These are phyloP conservation scores for Itoplectis maculator DNA, from an alignment of 2,888 invertebrate species.

Conservation along the genomic window DNA sequence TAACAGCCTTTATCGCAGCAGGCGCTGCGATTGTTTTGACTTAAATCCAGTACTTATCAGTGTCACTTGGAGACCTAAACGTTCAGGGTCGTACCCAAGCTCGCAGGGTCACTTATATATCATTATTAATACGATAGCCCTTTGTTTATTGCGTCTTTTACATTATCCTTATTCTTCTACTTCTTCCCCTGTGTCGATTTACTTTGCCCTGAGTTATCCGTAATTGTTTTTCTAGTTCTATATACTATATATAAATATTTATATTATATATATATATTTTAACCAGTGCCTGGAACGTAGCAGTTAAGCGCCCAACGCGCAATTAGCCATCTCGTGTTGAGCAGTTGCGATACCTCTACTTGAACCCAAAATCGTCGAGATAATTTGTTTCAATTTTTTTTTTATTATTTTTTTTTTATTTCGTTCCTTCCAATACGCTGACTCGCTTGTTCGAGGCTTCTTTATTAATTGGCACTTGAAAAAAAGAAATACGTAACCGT, in stretches of 20 bases:
- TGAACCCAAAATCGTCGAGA: constrained; percentile 43
- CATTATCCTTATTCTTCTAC: constrained; percentile 2
- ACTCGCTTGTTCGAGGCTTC: constrained; percentile 76
- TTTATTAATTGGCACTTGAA: constrained; percentile 65
- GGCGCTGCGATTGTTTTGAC: constrained; percentile 53
- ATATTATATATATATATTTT: constrained; percentile 12
- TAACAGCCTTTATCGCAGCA: constrained; percentile 43
- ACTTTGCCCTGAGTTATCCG: constrained; percentile 6
- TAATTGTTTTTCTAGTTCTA: constrained; percentile 1
- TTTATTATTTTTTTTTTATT: constrained; percentile 31
- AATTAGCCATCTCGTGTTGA: constrained; percentile 51
- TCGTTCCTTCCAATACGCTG: constrained; percentile 68
- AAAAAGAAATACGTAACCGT: constrained; percentile 28
- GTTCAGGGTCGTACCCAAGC: constrained; percentile 81
- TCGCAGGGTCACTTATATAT: constrained; percentile 64
- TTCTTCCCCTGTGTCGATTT: constrained; percentile 29
- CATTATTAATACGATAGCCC: constrained; percentile 26
- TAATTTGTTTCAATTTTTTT: constrained; percentile 23
- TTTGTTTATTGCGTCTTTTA: constrained; percentile 31
- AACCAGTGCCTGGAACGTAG: constrained; percentile 56
- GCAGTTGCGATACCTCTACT: constrained; percentile 46
- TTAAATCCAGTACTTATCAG: constrained; percentile 52
- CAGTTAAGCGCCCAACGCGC: constrained; percentile 26
- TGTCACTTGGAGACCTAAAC: constrained; percentile 72
- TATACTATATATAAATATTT: background rate